phyloP scores from a whole-genome alignment of 2,888 invertebrate genomes.

The Dendrolimus houi region DNA sequence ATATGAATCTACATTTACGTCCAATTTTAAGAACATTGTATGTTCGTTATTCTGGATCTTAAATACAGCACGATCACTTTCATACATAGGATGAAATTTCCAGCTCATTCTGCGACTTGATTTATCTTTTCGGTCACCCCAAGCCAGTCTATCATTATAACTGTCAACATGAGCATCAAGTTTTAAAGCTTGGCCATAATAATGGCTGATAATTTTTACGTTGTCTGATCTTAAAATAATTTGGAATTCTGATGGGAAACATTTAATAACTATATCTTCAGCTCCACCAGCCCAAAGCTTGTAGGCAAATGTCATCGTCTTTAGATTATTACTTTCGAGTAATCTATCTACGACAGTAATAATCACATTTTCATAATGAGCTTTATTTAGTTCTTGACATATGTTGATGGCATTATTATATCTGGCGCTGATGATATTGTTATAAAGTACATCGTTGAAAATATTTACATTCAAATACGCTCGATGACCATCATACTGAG shows the following conservation, averaged over 20 bases:
- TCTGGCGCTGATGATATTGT: conserved; percentile 12
- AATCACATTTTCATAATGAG: conserved; percentile 10
- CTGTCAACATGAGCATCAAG: conserved; percentile 13
- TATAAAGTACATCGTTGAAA: conserved; percentile 18
- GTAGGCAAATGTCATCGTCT: conserved; percentile 21
- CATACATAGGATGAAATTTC: conserved; percentile 24
- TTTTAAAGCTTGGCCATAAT: conserved; percentile 21
- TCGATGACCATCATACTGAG: conserved; percentile 22
- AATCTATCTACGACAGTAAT: conserved; percentile 17
- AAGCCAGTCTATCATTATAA: conserved; percentile 16
- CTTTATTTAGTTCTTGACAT: conserved; percentile 16
- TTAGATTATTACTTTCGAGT: conserved; percentile 13
- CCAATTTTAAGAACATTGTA: conserved; percentile 26
- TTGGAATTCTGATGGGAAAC: conserved; percentile 23
- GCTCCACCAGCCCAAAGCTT: conserved; percentile 22
- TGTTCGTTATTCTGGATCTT: conserved; percentile 22
- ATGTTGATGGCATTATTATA: conserved; percentile 23
- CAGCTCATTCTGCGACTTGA: conserved; percentile 20
- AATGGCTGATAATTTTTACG: conserved; percentile 22
- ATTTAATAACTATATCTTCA: conserved; percentile 15
- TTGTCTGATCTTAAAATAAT: conserved; percentile 17
- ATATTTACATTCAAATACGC: conserved; percentile 21
- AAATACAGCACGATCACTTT: conserved; percentile 20
- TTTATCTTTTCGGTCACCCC: conserved; percentile 21
- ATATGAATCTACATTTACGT: conserved; percentile 9